Conservation (phyloP, 2,797 vertebrate genomes). For the Staurois parvus region DNA sequence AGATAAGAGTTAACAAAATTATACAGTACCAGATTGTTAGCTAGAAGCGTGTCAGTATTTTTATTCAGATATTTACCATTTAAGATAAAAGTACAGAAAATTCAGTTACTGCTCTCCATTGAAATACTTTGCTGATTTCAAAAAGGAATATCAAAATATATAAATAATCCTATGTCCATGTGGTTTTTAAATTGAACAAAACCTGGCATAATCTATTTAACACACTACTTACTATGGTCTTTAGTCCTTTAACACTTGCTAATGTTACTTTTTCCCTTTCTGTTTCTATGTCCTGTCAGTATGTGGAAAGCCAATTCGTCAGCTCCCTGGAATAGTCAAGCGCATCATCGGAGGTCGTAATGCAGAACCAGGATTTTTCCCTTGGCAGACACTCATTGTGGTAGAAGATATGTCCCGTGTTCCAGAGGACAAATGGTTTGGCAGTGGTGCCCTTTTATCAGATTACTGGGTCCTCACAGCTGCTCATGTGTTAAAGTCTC, state of each 20-base stretch:
- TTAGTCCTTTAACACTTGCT: not conserved
- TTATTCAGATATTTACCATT: too few species aligned
- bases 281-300: slow-evolving; percentile 72
- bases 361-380: slow-evolving; percentile 87
- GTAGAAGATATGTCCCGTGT: slow-evolving; percentile 90
- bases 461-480: slow-evolving; percentile 92
- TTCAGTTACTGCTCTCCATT: too few species aligned
- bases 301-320: slow-evolving; percentile 82
- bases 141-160: too few species aligned
- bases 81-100: too few species aligned
- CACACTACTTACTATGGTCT: not conserved
- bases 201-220: slow-evolving; percentile 66
- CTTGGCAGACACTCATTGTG: slow-evolving; percentile 93
- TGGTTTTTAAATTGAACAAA: not conserved
- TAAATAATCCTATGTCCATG: too few species aligned
- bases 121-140: too few species aligned
- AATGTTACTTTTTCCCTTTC: not conserved
- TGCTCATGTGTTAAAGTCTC: slow-evolving; percentile 90
- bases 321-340: slow-evolving; percentile 84
- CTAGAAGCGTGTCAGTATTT: too few species aligned
- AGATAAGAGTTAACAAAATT: too few species aligned
- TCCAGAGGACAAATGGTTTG: slow-evolving; percentile 92
- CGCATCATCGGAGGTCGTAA: slow-evolving; percentile 89
- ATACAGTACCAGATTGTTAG: too few species aligned
- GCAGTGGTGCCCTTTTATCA: slow-evolving; percentile 90